Evolutionary conservation across 2,888 invertebrate species (phyloP), one percentile per base, ranked within the genome.

Genomic region (Lasiommata megera): DNA sequence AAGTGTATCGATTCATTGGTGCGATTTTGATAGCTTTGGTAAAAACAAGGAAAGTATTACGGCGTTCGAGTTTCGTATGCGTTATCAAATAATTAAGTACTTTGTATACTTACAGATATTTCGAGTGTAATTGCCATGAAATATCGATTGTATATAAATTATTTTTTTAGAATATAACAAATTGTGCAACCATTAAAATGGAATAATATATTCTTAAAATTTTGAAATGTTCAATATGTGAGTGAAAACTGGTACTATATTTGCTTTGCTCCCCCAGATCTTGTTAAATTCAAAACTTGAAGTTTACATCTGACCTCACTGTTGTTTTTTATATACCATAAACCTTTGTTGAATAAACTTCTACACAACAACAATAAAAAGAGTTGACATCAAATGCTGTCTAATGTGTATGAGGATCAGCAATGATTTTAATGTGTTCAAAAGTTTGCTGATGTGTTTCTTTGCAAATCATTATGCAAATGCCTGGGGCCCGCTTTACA

Each of bases 51-150:
- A 9, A 23, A 18, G 14, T 36, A 36, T 28, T 12, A 14, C 12
- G 51, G 51, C 36, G 53, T 23, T 46, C 43, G 37, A 16, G 34
- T 38, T 38, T 53, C 16, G 40, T 58, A 36, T 46, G 47, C 29
- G 8, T 48, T 34, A 43, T 38, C 31, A 31, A 51, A 62, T 63
- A 57, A 56, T 51, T 55, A 47, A 54, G 57, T 60, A 59, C 58
- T 61, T 65, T 64, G 61, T 66, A 66, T 65, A 64, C 67, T 31
- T 31, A 65, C 65, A 66, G 59, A 65, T 62, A 61, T 63, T 64
- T 62, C 60, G 56, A 51, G 54, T 60, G 58, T 63, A 58, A 60
- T 52, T 51, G 58, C 53, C 59, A 61, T 66, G 59, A 56, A 65
- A 62, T 65, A 62, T 55, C 56, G 57, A 59, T 46, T 67, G 64